Conservation (phyloP, 2,797 vertebrate genomes). For the Helostoma temminkii region DNA sequence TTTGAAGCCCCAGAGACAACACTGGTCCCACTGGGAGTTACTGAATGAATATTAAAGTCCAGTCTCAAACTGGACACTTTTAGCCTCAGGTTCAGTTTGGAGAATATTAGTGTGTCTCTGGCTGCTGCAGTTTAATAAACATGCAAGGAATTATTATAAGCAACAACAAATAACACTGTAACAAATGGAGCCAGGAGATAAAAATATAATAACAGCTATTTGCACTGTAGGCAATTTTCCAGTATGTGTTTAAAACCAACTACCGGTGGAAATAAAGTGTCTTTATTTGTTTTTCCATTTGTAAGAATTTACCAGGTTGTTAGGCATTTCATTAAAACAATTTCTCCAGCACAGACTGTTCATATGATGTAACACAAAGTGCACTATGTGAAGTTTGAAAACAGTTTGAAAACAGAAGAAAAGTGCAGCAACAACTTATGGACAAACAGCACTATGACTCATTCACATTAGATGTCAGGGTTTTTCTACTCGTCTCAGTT, state of each 20-base stretch:
- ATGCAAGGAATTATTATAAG: neutral
- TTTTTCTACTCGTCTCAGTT: no score
- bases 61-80: conserved; percentile 23
- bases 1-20: conserved; percentile 44
- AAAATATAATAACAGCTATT: conserved; percentile 12
- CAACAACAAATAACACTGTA: neutral
- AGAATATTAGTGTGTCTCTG: neutral
- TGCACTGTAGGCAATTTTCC: conserved; percentile 2
- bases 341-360: neutral
- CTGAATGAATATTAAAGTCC: conserved; percentile 43
- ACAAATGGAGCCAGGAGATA: neutral
- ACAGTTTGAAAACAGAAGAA: no score
- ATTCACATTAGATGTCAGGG: neutral
- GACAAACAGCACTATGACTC: no score
- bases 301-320: neutral
- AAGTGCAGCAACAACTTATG: no score
- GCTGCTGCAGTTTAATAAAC: neutral
- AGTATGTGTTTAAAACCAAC: conserved; percentile 12
- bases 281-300: conserved; percentile 3
- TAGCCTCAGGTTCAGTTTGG: conserved; percentile 1
- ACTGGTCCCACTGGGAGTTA: conserved; percentile 20
- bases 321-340: neutral
- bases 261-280: neutral
- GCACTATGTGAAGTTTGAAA: neutral
- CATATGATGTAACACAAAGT: neutral